Base-by-base conservation (phyloP, 2,113 vertebrate species). In the Phylloscopus trochiloides region DNA sequence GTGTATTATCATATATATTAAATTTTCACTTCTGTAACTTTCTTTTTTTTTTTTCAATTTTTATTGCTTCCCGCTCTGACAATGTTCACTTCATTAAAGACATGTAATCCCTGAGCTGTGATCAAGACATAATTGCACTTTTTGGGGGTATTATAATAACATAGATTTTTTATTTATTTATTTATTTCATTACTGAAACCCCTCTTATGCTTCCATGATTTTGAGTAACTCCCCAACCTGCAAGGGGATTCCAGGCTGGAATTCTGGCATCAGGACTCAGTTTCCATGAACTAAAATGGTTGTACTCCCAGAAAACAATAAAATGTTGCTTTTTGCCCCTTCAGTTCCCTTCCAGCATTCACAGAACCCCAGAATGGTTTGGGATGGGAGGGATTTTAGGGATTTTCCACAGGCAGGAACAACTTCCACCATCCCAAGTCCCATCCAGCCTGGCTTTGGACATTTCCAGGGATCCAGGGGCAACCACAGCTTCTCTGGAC, bases 1-100 rank as follows among this genome's bases (percentile, higher is more conserved):
- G 96, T 92, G 79, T 97, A 98, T 98, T 98, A 98, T 97, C 98
- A 98, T 98, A 98, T 98, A 98, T 98, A 98, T 98, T 98, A 98
- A 96, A 97, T 97, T 98, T 96, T 97, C 92, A 74, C 40, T 96
- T 94, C 96, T 96, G 78, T 80, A 90, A 95, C 94, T 95, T 97
- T 79, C 91, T 32, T 58, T 25, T 94, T 96, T 90, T 65, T 12
- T 92, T 5, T 66, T 86, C 77, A 54, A 83, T 94, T 96, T 96
- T 97, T 96, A 98, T 97, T 97, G 91, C 95, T 97, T 97, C 96
- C 65, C 89, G 78, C 78, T 50, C 66, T 86, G 91, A 97, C 84
- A 90, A 58, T 93, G 52, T 81, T 74, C 63, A 96, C 91, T 97
- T 97, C 97, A 97, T 98, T 97, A 97, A 97, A 97, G 97, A 71